phyloP scores from a whole-genome alignment of 2,797 vertebrate species.

The Coracias cyanogaster region DNA sequence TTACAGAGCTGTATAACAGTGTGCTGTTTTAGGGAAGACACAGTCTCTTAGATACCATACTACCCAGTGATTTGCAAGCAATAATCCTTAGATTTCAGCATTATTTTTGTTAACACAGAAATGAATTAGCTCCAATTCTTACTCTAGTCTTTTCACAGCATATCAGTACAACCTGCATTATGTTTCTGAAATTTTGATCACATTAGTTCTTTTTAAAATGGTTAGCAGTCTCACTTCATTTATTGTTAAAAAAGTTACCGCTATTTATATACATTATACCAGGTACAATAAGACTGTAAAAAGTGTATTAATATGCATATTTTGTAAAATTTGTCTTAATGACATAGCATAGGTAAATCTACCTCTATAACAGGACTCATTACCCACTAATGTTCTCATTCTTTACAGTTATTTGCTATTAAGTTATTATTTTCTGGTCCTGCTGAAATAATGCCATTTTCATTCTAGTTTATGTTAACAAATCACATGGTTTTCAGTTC shows the following conservation, averaged over 20 bases:
- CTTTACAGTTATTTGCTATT: neutral
- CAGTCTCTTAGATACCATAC: fast-evolving
- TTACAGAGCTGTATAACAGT: neutral
- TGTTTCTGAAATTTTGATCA: neutral
- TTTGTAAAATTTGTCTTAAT: neutral
- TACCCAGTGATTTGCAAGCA: neutral
- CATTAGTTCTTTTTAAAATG: neutral
- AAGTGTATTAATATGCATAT: neutral
- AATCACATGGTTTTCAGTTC: neutral
- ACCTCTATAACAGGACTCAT: neutral
- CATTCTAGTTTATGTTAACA: neutral
- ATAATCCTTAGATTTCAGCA: neutral
- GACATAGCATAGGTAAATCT: neutral
- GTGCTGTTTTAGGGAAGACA: neutral
- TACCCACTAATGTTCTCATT: neutral
- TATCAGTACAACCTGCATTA: neutral
- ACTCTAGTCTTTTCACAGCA: neutral
- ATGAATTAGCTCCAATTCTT: neutral
- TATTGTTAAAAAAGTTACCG: neutral
- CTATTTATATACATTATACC: neutral
- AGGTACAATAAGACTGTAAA: too few relatives aligned
- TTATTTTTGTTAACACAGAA: neutral
- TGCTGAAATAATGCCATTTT: neutral
- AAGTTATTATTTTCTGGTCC: neutral
- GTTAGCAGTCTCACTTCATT: neutral